Conservation (phyloP, 2,113 vertebrate genomes). For the Prietella phreatophila region DNA sequence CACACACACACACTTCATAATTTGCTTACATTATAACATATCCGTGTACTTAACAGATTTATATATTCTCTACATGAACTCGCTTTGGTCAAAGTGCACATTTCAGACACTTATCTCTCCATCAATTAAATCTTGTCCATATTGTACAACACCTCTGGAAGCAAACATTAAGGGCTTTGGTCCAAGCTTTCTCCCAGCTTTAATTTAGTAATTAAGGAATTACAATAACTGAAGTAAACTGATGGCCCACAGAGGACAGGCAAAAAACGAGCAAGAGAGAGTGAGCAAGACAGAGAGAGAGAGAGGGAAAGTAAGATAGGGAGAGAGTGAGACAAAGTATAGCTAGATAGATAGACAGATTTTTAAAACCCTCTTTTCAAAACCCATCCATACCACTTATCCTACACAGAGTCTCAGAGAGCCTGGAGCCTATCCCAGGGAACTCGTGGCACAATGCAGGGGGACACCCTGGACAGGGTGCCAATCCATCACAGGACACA, state of each 20-base stretch:
- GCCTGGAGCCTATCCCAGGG: too few species aligned
- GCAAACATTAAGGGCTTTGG: slow-evolving; percentile 4
- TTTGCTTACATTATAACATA: background rate
- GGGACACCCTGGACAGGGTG: too few species aligned
- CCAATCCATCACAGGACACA: too few species aligned
- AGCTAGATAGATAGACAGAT: background rate
- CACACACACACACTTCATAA: background rate
- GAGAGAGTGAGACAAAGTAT: too few species aligned
- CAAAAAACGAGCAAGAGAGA: background rate
- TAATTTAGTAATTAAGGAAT: slow-evolving; percentile 53
- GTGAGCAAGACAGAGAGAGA: background rate
- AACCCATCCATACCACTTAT: too few species aligned
- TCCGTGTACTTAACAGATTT: background rate
- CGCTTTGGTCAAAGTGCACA: background rate
- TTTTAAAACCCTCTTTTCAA: background rate
- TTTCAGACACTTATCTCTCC: background rate
- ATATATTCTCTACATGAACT: slow-evolving; percentile 5
- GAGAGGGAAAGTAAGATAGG: background rate
- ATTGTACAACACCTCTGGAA: slow-evolving; percentile 28
- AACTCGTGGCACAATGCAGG: too few species aligned
- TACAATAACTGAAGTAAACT: slow-evolving; percentile 37
- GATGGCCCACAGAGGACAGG: slow-evolving; percentile 13
- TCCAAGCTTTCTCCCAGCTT: slow-evolving; percentile 25
- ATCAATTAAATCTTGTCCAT: background rate
- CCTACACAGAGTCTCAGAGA: too few species aligned